Percentiles rank a stretch among this genome's conserved stretches.
Evolutionary conservation across 2,888 invertebrate species (phyloP).

Genomic region (Amiota communis): DNA sequence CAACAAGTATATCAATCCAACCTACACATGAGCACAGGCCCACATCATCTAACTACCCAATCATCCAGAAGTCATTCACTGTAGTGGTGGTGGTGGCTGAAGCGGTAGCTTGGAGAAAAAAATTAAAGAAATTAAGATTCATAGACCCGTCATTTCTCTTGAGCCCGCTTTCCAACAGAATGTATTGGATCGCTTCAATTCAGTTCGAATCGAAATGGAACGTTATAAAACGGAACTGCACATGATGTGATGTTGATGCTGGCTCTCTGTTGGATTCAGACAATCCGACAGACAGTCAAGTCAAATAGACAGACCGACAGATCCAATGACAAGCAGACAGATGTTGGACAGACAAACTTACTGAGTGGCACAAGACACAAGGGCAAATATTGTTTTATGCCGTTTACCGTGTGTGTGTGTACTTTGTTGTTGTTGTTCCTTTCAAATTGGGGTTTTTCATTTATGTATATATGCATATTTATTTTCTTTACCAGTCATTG

Average conservation of each 20-base stretch:
- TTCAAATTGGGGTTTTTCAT: slow-evolving; percentile 19
- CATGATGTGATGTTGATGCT: slow-evolving; percentile 9
- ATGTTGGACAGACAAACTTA: background rate
- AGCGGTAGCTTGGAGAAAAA: background rate
- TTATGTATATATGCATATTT: background rate
- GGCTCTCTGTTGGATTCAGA: background rate
- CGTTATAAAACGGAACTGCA: background rate
- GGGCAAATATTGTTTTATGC: slow-evolving; percentile 65
- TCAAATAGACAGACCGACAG: background rate
- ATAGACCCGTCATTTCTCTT: background rate
- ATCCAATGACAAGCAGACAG: background rate
- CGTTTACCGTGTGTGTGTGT: slow-evolving; percentile 41
- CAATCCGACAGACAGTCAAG: background rate
- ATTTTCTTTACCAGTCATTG: background rate
- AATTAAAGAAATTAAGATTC: slow-evolving; percentile 26
- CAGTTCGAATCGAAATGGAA: too few species aligned
- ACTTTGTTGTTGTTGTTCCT: background rate
- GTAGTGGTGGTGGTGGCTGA: background rate
- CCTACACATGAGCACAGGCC: slow-evolving; percentile 11
- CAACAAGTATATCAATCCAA: background rate
- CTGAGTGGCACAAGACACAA: slow-evolving; percentile 53
- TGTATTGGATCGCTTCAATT: background rate
- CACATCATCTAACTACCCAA: background rate
- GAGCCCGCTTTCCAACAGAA: background rate
- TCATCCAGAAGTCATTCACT: slow-evolving; percentile 16